Conservation (phyloP, 2,113 vertebrate species). For the Aramus guarauna region DNA sequence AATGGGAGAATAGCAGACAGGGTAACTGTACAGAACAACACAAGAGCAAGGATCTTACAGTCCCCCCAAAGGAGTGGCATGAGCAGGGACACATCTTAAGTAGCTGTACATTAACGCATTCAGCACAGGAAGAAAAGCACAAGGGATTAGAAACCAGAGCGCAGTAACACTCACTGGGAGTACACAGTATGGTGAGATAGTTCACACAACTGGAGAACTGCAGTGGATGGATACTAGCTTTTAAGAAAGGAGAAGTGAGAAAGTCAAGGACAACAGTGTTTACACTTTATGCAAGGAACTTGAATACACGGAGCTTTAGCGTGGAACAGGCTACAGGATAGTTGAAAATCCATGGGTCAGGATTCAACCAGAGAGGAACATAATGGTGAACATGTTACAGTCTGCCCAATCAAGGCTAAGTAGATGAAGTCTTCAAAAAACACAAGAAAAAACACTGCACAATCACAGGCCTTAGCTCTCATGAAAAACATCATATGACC, state of each 20-base stretch:
- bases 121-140: not conserved
- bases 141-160: not conserved
- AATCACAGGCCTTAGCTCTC: not conserved
- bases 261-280: not conserved
- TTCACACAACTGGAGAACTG: not conserved
- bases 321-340: not conserved
- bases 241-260: not conserved
- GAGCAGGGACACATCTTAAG: not conserved
- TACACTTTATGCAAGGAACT: not conserved
- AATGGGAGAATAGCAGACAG: not conserved
- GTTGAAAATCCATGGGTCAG: not conserved
- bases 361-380: not conserved
- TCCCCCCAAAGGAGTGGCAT: not conserved
- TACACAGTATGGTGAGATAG: accelerated
- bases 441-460: not conserved
- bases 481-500: not conserved
- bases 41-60: not conserved
- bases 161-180: accelerated
- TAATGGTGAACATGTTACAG: not conserved
- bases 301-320: not conserved
- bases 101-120: not conserved
- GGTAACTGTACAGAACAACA: not conserved
- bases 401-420: not conserved
- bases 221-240: not conserved
- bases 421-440: not conserved